Conservation (phyloP, 2,113 vertebrate species). For the Addax nasomaculatus region DNA sequence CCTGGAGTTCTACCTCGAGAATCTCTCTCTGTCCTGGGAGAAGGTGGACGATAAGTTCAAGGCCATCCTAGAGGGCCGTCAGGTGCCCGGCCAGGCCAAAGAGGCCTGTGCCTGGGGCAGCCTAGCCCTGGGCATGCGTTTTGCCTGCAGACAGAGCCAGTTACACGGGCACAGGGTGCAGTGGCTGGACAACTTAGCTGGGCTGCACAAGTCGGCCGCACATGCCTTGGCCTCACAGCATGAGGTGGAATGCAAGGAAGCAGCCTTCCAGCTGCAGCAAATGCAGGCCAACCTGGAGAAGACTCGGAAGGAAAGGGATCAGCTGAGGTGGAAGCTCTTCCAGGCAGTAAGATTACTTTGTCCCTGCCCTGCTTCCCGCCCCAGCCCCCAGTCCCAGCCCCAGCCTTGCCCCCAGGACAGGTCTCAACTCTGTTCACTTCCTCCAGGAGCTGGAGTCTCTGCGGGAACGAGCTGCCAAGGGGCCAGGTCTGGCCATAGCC, state of each 20-base stretch:
- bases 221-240: neutral
- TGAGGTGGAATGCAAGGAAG: neutral
- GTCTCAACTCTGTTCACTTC: neutral
- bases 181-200: neutral
- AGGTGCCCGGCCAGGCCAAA: neutral
- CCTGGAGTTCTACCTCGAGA: neutral
- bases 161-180: neutral
- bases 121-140: neutral
- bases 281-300: neutral
- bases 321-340: slow-evolving; percentile 18
- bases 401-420: neutral
- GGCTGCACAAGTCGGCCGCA: neutral
- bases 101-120: slow-evolving; percentile 44
- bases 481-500: neutral
- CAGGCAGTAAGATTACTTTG: neutral
- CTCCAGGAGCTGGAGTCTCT: neutral
- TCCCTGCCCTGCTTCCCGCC: neutral
- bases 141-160: neutral
- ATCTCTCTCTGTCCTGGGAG: slow-evolving; percentile 15
- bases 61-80: neutral
- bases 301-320: neutral
- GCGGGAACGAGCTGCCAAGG: neutral
- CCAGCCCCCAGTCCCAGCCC: neutral
- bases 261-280: neutral
- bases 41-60: slow-evolving; percentile 38